Percentiles rank a stretch among this genome's conserved stretches.
Evolutionary conservation across 2,797 vertebrate genomes (phyloP).

Genomic region (Catharus ustulatus): DNA sequence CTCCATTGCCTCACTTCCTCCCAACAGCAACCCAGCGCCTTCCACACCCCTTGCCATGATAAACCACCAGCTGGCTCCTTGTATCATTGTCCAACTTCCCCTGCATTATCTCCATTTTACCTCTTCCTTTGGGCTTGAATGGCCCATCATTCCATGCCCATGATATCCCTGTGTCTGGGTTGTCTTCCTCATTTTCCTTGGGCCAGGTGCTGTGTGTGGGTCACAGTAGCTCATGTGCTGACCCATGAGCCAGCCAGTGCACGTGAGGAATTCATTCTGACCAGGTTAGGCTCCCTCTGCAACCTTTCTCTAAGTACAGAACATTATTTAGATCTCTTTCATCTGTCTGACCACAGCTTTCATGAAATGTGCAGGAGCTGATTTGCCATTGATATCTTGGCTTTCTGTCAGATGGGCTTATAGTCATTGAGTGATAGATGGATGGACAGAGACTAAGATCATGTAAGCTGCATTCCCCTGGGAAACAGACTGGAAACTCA

Average conservation of each 20-base stretch:
- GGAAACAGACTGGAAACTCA: background rate
- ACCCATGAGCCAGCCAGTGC: background rate
- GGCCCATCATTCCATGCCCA: background rate
- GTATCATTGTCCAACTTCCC: background rate
- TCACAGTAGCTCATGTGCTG: accelerated
- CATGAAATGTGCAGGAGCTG: background rate
- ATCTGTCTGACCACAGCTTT: background rate
- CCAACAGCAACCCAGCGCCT: accelerated
- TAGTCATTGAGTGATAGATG: accelerated
- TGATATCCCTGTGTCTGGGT: accelerated
- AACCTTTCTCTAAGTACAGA: background rate
- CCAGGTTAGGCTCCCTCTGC: background rate
- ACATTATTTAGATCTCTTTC: background rate
- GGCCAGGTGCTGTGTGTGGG: background rate
- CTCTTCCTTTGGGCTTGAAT: background rate
- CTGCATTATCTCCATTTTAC: background rate
- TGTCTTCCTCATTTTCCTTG: background rate
- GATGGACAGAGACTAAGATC: background rate
- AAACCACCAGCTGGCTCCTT: background rate
- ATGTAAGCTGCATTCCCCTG: background rate
- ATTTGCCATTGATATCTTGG: background rate
- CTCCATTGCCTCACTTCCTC: background rate
- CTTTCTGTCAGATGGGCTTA: background rate
- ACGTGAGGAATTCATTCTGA: background rate
- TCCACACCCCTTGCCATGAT: accelerated